These are phyloP conservation scores for Sitobion miscanthi DNA, from an alignment of 1,140 invertebrate genomes.

Conservation along the genomic window DNA sequence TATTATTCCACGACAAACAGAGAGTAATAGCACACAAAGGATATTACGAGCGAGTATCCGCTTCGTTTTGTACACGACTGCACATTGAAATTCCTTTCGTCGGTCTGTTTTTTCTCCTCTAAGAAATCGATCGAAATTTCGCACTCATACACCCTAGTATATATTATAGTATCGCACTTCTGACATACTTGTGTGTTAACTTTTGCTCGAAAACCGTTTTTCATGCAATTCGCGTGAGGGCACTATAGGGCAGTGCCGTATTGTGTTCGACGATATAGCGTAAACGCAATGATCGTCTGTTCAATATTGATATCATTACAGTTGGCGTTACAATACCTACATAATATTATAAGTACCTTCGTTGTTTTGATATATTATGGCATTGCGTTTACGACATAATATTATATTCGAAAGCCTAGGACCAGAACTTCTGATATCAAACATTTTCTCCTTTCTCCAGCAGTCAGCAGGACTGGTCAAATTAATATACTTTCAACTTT, in stretches of 20 bases:
- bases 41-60: background rate
- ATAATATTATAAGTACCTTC: too few species aligned
- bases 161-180: background rate
- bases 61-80: background rate
- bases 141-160: background rate
- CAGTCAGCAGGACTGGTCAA: background rate
- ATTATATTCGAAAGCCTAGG: background rate
- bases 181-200: background rate
- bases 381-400: background rate
- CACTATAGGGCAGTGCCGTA: too few species aligned
- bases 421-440: background rate
- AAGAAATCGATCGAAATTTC: background rate
- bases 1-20: background rate
- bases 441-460: background rate
- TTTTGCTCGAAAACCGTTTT: background rate
- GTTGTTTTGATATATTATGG: too few species aligned
- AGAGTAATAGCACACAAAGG: background rate
- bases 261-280: background rate
- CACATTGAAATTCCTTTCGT: background rate
- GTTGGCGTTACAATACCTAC: too few species aligned
- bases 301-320: background rate
- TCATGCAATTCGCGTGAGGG: background rate
- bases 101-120: background rate
- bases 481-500: too few species aligned
- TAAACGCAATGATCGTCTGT: background rate